Base-by-base conservation (phyloP, 2,113 vertebrate genomes). In the Tonatia bakeri region DNA sequence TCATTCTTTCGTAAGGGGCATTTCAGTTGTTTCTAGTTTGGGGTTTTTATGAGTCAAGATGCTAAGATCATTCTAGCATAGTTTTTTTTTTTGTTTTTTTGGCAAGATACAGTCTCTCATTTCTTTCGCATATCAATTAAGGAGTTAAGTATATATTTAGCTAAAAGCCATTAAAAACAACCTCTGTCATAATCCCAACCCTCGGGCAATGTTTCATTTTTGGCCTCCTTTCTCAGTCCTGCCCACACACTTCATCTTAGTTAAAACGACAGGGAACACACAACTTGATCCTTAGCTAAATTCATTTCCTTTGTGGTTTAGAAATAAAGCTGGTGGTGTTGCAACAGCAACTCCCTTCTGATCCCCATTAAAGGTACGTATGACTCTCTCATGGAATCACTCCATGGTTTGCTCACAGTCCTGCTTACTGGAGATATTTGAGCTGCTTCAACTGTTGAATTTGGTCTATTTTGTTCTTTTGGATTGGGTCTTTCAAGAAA, bases 281-380 rank as follows among this genome's bases (percentile, higher is more conserved):
- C 36, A 56, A 36, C 47, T 14, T 10, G 15, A 16, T 5, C 56
- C n/a, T 61, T 15, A 17, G 69, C 45, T 65, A 16, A 80, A n/a
- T 22, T 13, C 5, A 10, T 14, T 81, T 72, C 45, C 84, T 85
- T 75, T 45, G 73, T 36, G 36, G 33, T 52, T 87, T 50, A 92
- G 59, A 93, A 81, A 90, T 45, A 38, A 81, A 67, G 47, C 0
- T 6, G 1, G 0, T 0, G 12, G n/a, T 50, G 22, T 33, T 10
- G 0, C n/a, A 28, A 33, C 33, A 59, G 85, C 0, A 1, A 16
- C 72, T 93, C 47, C 22, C 36, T 36, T 36, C 59, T 5, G 2
- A 12, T n/a, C 24, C 70, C 76, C 0, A 2, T 8, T 3, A 31
- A 59, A 64, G 15, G 7, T 1, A 14, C 4, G 0, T 4, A 9